A percentile compares a stretch with the other conserved stretches of the same genome.
Evolutionary conservation across 2,113 vertebrate genomes (phyloP).

Genomic region (Colossoma macropomum): DNA sequence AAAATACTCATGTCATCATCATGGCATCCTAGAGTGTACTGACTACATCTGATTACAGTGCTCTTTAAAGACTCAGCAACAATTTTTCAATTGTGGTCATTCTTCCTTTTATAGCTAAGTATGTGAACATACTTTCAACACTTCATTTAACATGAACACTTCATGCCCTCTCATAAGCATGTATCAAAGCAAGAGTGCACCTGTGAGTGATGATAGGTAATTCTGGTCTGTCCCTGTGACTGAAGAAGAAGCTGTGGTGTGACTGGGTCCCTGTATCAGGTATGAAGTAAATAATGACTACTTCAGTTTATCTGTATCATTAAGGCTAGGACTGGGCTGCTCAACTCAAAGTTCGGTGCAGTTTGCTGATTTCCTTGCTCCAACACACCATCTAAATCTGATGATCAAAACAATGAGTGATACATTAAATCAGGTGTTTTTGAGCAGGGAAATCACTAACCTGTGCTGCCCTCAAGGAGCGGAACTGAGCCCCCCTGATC

Average conservation of each 20-base stretch:
- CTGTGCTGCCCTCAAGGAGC: background rate
- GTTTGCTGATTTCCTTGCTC: background rate
- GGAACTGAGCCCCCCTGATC: background rate
- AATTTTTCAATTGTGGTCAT: background rate
- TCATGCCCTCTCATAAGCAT: background rate
- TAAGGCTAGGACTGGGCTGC: background rate
- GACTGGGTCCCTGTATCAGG: slow-evolving; percentile 31
- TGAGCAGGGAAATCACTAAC: background rate
- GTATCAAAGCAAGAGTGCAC: slow-evolving; percentile 39
- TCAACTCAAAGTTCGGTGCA: background rate
- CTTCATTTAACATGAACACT: slow-evolving; percentile 11
- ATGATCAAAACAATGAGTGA: background rate
- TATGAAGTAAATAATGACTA: background rate
- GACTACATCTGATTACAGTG: slow-evolving; percentile 35
- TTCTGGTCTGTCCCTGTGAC: slow-evolving; percentile 3
- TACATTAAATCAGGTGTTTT: background rate
- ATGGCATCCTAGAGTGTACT: slow-evolving; percentile 11
- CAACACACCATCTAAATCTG: background rate
- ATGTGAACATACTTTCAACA: slow-evolving; percentile 16
- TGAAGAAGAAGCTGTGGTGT: slow-evolving; percentile 12
- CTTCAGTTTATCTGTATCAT: background rate
- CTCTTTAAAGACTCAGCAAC: slow-evolving; percentile 5
- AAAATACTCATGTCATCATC: slow-evolving; percentile 55
- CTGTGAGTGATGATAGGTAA: background rate
- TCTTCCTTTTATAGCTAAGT: slow-evolving; percentile 14